Percentiles rank a stretch among this genome's conserved stretches.
Evolutionary conservation across 2,888 invertebrate species (phyloP).

Genomic region (Brassicogethes aeneus): DNA sequence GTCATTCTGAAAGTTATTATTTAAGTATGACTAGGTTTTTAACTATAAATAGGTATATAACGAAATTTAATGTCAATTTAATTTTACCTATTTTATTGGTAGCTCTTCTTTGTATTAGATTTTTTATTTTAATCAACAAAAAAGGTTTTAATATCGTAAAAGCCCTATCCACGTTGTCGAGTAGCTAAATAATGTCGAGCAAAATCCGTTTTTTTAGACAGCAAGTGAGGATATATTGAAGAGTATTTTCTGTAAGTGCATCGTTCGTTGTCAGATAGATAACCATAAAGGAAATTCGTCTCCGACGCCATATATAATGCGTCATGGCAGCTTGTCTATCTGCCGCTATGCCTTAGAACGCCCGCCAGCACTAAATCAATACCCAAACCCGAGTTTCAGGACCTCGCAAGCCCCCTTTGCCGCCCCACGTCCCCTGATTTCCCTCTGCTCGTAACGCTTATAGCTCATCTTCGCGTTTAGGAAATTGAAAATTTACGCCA

Average conservation of each 20-base stretch:
- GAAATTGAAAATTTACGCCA: constrained; percentile 29
- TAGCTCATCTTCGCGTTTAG: constrained; percentile 31
- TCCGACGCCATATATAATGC: constrained; percentile 44
- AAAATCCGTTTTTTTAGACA: neutral
- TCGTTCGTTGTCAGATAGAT: neutral
- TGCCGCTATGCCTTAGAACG: constrained; percentile 40
- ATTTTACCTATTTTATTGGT: no score
- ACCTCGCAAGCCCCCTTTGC: constrained; percentile 15
- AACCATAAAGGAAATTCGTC: constrained; percentile 37
- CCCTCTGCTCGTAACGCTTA: constrained; percentile 18
- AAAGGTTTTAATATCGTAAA: constrained; percentile 1
- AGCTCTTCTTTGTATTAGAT: no score
- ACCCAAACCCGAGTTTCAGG: constrained; percentile 25
- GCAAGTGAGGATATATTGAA: neutral
- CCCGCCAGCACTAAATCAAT: constrained; percentile 44
- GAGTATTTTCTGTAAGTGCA: neutral
- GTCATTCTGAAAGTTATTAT: no score
- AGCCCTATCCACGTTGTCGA: neutral
- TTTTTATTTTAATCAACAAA: no score
- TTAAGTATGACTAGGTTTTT: no score
- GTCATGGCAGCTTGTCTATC: constrained; percentile 43
- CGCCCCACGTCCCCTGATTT: constrained; percentile 15
- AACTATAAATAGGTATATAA: no score
- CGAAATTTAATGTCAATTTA: no score
- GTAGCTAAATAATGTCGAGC: neutral